These are phyloP conservation scores for Irena cyanogastra DNA, from an alignment of 2,113 vertebrate genomes.

Conservation along the genomic window DNA sequence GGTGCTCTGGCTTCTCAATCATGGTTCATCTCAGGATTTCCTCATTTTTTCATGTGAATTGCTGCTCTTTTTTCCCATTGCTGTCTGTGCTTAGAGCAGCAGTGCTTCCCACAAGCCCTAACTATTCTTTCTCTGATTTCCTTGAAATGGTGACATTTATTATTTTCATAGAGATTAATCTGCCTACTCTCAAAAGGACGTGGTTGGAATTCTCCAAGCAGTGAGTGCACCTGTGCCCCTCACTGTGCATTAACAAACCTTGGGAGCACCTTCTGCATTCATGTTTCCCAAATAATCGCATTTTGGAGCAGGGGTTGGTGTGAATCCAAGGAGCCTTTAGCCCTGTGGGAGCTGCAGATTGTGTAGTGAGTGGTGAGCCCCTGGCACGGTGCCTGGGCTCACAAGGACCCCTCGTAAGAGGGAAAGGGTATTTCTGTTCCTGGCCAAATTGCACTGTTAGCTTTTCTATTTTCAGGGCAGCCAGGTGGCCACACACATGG, in stretches of 20 bases:
- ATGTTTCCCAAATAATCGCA: neutral
- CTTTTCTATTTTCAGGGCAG: neutral
- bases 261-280: neutral
- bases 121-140: neutral
- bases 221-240: neutral
- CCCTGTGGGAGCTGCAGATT: neutral
- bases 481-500: neutral
- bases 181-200: neutral
- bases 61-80: neutral
- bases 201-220: neutral
- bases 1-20: neutral
- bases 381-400: neutral
- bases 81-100: neutral
- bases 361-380: neutral
- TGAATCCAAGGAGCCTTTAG: neutral
- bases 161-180: neutral
- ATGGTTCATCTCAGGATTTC: neutral
- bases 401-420: neutral
- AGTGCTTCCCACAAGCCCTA: fast-evolving
- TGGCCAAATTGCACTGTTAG: neutral
- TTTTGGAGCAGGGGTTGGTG: neutral
- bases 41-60: neutral
- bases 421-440: neutral
- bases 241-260: neutral
- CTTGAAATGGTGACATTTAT: neutral